Evolutionary conservation across 2,113 vertebrate genomes (phyloP).

Genomic region (Tragelaphus strepsiceros): DNA sequence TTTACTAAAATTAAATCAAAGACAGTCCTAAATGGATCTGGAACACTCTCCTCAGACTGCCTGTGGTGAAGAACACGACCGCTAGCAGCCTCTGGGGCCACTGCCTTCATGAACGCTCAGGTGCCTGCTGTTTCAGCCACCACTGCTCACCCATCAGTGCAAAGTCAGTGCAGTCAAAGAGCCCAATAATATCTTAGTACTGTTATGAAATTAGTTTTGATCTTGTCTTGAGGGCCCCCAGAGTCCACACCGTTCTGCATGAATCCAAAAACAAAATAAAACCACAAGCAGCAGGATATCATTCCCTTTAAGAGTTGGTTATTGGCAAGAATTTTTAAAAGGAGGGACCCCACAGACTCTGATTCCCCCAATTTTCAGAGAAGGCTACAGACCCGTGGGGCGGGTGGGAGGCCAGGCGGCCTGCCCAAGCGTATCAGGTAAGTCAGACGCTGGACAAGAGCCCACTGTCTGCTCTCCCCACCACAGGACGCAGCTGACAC

Average conservation of each 20-base stretch:
- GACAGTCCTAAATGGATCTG: not conserved
- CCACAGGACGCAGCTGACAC: not conserved
- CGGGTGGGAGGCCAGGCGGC: not conserved
- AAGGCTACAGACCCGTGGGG: not conserved
- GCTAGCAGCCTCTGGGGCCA: fast-evolving
- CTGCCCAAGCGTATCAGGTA: not conserved
- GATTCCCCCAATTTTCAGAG: not conserved
- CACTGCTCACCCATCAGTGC: not conserved
- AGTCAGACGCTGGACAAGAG: not conserved
- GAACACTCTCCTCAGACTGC: not conserved
- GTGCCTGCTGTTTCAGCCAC: not conserved
- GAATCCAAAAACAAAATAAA: not conserved
- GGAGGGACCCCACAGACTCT: not conserved
- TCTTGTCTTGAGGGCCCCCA: not conserved
- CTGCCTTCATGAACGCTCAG: not conserved
- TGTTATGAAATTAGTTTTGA: not conserved
- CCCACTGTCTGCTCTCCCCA: not conserved
- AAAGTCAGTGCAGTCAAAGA: not conserved
- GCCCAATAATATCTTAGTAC: not conserved
- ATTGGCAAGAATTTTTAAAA: not conserved
- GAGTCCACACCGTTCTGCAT: not conserved
- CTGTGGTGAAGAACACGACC: not conserved
- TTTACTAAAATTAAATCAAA: not conserved
- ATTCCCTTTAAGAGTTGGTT: not conserved
- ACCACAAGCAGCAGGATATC: not conserved